phyloP scores from a whole-genome alignment of 92 coral and sea anemone genomes.

The Micromussa lordhowensis region DNA sequence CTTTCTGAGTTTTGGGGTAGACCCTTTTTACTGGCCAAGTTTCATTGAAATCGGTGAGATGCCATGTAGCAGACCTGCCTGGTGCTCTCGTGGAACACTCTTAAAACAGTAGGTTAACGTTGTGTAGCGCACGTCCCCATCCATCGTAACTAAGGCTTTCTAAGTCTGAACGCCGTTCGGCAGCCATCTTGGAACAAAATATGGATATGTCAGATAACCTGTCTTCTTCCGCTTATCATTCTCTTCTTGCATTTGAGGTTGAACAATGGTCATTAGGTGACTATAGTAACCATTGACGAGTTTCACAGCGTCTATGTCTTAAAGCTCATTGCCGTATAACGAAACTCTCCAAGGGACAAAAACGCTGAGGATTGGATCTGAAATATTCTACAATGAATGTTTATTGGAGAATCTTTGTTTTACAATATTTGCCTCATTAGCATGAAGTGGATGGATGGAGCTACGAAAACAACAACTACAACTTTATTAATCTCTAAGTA shows the following conservation, averaged over 20 bases:
- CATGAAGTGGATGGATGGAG: too few species aligned
- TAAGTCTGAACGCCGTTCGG: constrained; percentile 61
- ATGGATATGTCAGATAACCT: constrained; percentile 64
- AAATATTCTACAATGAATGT: not conserved
- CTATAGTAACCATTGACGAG: constrained; percentile 42
- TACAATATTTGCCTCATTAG: too few species aligned
- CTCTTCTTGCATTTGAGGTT: constrained; percentile 27
- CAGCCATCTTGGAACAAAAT: constrained; percentile 62
- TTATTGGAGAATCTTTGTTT: too few species aligned
- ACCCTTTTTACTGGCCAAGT: too few species aligned
- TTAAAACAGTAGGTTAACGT: not conserved
- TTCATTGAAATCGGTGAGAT: too few species aligned
- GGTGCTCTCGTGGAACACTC: too few species aligned
- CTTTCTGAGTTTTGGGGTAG: too few species aligned
- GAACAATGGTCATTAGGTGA: constrained; percentile 34
- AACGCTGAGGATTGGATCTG: constrained; percentile 36
- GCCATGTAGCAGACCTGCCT: too few species aligned
- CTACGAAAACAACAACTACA: too few species aligned
- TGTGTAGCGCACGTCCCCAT: too few species aligned
- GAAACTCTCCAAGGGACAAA: constrained; percentile 27
- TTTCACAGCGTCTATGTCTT: constrained; percentile 43
- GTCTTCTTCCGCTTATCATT: constrained; percentile 35
- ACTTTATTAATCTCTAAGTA: too few species aligned
- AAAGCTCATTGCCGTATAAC: constrained; percentile 52
- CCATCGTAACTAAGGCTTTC: not conserved